These are phyloP conservation scores for Ceratosolen solmsi DNA, from an alignment of 1,140 invertebrate species.

Conservation along the genomic window DNA sequence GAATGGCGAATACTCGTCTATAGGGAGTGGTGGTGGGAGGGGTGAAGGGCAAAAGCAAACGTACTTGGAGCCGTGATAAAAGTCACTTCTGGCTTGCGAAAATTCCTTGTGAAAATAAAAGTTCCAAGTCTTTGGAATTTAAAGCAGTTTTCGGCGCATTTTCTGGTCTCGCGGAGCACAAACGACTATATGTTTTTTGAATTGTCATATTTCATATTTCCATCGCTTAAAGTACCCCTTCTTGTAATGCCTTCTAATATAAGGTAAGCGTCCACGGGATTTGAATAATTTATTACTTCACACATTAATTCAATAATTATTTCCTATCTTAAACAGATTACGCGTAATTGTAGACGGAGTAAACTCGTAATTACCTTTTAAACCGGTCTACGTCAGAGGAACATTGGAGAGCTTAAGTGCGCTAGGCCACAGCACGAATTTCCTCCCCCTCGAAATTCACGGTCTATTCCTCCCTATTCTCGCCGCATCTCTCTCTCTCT, in stretches of 20 bases:
- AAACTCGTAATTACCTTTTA: conserved; percentile 6
- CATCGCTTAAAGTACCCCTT: not conserved
- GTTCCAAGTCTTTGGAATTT: not conserved
- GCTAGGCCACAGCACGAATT: not conserved
- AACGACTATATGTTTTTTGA: too few relatives aligned
- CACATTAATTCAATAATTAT: conserved; percentile 15
- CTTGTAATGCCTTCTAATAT: not conserved
- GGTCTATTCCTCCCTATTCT: not conserved
- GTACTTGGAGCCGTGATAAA: not conserved
- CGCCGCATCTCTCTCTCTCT: not conserved
- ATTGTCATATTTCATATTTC: conserved; percentile 19
- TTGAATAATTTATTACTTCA: conserved; percentile 27
- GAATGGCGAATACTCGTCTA: not conserved
- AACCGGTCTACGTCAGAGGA: not conserved
- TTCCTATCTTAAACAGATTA: conserved; percentile 8
- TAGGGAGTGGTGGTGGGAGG: too few relatives aligned
- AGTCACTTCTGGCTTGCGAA: not conserved
- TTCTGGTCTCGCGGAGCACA: not conserved
- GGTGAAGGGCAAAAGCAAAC: not conserved
- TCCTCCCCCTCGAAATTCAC: conserved; percentile 19
- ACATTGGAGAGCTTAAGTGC: not conserved
- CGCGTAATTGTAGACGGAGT: not conserved
- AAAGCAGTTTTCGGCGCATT: not conserved
- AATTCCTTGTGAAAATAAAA: not conserved
- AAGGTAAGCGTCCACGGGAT: not conserved